phyloP scores from a whole-genome alignment of 2,113 vertebrate species.

The Trogon surrucura region DNA sequence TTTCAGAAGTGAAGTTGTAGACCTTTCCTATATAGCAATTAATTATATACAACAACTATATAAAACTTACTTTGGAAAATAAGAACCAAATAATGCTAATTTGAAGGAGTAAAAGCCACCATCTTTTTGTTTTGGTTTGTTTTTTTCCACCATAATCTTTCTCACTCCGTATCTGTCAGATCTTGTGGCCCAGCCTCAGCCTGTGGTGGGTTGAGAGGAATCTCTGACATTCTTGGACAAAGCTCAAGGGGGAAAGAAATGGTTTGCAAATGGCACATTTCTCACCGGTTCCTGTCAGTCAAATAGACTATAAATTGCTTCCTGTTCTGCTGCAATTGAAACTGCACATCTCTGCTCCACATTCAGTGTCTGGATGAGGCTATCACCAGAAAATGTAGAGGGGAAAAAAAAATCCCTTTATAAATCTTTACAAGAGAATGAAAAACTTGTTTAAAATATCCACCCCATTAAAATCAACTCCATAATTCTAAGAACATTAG shows the following conservation, averaged over 20 bases:
- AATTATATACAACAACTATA: background rate
- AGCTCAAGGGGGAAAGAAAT: background rate
- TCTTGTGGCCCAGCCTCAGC: background rate
- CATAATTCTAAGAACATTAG: background rate
- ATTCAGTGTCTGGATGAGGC: background rate
- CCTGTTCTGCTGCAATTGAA: background rate
- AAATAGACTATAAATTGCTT: background rate
- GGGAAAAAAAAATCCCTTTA: background rate
- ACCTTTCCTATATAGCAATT: background rate
- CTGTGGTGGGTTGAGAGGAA: background rate
- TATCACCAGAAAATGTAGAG: background rate
- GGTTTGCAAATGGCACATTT: background rate
- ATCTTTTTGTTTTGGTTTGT: accelerated
- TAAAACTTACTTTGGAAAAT: background rate
- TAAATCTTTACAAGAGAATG: background rate
- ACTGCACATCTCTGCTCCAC: background rate
- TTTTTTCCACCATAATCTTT: background rate
- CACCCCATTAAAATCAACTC: background rate
- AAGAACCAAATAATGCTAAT: background rate
- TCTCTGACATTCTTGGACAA: background rate
- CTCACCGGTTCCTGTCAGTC: background rate
- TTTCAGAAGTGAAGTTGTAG: background rate
- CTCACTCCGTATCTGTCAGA: background rate
- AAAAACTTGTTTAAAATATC: background rate
- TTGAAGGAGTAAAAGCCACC: background rate